Conservation (phyloP, 2,888 invertebrate species). For the Drosophila borborema region DNA sequence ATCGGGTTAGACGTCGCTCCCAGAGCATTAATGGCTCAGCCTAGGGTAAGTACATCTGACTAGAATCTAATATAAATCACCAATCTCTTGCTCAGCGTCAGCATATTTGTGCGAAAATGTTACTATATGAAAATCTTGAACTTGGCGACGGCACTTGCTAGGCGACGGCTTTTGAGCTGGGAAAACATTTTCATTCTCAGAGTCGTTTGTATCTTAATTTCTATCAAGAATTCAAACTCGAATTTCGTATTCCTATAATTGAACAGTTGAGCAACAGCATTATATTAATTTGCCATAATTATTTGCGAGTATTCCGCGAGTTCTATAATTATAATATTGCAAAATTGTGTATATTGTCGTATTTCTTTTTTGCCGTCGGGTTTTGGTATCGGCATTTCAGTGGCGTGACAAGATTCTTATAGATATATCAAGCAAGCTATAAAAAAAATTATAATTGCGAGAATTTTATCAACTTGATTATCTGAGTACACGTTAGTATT, state of each 20-base stretch:
- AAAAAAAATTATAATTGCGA: slow-evolving; percentile 25
- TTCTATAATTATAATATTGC: slow-evolving; percentile 6
- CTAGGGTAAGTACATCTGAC: slow-evolving; percentile 84
- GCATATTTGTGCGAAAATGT: not conserved
- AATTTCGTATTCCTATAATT: not conserved
- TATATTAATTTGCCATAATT: not conserved
- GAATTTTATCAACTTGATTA: slow-evolving; percentile 34
- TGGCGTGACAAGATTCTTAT: slow-evolving; percentile 29
- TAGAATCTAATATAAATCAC: not conserved
- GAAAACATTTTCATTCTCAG: not conserved
- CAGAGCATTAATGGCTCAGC: slow-evolving; percentile 86
- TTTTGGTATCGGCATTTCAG: not conserved
- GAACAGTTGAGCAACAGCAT: not conserved
- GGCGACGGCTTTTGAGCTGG: slow-evolving; percentile 14
- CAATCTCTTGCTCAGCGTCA: slow-evolving; percentile 25
- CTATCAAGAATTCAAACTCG: not conserved
- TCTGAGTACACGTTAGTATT: slow-evolving; percentile 10
- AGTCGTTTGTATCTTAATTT: not conserved
- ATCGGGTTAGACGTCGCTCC: slow-evolving; percentile 86
- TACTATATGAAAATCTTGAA: not conserved
- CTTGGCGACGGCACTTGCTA: slow-evolving; percentile 27
- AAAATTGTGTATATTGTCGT: not conserved
- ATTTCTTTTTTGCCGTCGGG: not conserved
- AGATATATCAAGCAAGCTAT: slow-evolving; percentile 1
- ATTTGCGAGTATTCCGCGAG: not conserved